Conservation (phyloP, 2,113 vertebrate genomes). For the Pelecanoides urinatrix region DNA sequence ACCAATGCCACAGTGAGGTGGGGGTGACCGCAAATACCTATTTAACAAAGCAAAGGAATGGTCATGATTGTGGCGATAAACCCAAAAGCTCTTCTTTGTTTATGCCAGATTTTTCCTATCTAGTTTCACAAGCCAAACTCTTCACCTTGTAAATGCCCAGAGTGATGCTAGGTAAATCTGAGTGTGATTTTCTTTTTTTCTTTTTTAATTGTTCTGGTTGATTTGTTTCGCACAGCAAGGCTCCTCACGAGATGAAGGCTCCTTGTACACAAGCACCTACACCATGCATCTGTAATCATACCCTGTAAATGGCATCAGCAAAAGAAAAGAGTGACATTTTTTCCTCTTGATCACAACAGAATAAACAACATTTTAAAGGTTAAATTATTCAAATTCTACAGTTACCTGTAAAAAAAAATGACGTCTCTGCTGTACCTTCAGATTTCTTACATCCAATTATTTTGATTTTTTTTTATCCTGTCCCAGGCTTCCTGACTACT, state of each 20-base stretch:
- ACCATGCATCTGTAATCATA: constrained; percentile 59
- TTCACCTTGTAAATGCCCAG: neutral
- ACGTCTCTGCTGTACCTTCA: constrained; percentile 52
- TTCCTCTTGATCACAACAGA: constrained; percentile 74
- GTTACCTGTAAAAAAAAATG: constrained; percentile 50
- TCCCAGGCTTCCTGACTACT: constrained; percentile 33
- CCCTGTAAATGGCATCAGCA: constrained; percentile 66
- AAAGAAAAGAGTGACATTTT: constrained; percentile 72
- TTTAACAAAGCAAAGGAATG: neutral
- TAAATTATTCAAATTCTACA: constrained; percentile 75
- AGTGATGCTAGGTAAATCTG: neutral
- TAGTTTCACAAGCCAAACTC: neutral
- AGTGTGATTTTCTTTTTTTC: neutral
- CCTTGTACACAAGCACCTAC: constrained; percentile 43
- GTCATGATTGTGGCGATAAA: neutral
- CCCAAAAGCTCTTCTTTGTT: neutral
- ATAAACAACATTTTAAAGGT: constrained; percentile 76
- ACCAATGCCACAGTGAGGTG: neutral
- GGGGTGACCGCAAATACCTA: neutral
- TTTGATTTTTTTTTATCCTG: constrained; percentile 51
- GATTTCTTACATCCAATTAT: constrained; percentile 61
- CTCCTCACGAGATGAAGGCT: constrained; percentile 13
- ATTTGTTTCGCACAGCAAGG: neutral
- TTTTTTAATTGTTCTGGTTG: neutral
- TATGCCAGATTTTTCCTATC: neutral